Evolutionary conservation across 2,797 vertebrate genomes (phyloP), one percentile per base, ranked within the genome.

Genomic region (Coendou prehensilis): DNA sequence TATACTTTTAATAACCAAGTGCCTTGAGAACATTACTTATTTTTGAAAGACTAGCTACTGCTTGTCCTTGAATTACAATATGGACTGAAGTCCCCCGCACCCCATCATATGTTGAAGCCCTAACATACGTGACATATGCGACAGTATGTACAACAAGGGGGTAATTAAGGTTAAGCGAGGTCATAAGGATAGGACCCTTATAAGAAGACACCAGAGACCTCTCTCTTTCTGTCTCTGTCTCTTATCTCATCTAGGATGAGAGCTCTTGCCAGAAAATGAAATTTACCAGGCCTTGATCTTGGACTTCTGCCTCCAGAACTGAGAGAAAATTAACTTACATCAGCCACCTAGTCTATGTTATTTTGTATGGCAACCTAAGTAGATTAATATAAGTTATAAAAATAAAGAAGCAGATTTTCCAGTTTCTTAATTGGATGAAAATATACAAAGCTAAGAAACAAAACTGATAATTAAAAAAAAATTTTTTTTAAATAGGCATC

Each of bases 381-480:
- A 79, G 45, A 50, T 20, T 50, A 88, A 79, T 13, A 5, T 4
- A 69, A 75, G 5, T 15, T 41, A 76, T 57, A 33, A 93, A 82
- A 75, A 57, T n/a, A 86, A 89, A 64, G 28, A 41, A 73, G 50
- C 33, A 47, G 26, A 23, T 85, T 88, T 80, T 85, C 37, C 18
- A 69, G 78, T 59, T 37, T 84, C 15, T 93, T 75, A 76, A 83
- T 28, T 17, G 23, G 54, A 90, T 47, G 57, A 64, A 94, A 93
- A 89, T 33, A 80, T 33, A 86, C 50, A 79, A 57, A 87, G 30
- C 6, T 57, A 73, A 90, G 59, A 76, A 57, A 37, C 9, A 30
- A 87, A 92, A 7, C 26, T 56, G 63, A 64, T 64, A 33, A 47
- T 9, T 64, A 13, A 37, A 59, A 37, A 59, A 9, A 20, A n/a